Base-by-base conservation (phyloP, 2,888 invertebrate genomes). In the Lasiommata megera region DNA sequence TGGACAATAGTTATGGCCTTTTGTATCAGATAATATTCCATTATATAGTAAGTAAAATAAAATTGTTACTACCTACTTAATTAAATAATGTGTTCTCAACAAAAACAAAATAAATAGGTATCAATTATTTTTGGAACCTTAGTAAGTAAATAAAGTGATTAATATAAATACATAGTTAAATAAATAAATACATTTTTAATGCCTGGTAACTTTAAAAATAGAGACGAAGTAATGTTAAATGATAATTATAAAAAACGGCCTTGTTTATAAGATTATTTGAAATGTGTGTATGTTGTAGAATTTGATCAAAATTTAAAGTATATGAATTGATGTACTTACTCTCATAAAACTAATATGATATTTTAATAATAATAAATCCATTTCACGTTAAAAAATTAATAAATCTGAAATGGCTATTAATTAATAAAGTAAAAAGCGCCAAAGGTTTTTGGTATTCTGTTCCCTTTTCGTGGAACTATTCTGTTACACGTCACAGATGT, bases 1-100 rank as follows among this genome's bases (percentile, higher is more conserved):
- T 38, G 29, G 11, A 41, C 29, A 64, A 64, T 70, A 68, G 68
- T 64, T 65, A 60, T 48, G 59, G 56, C 60, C 58, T 66, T 57
- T 46, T 29, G 36, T 54, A 54, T 48, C 17, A 51, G 46, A 52
- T 57, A 46, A 29, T 31, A 31, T 17, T 44, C 31, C 28, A 14
- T 16, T 14, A 43, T 23, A 3, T 23, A 28, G n/a, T 8, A 31
- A 46, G 12, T 14, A 12, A 34, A 37, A 47, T 47, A 41, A 46
- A 55, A 54, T 53, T 43, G 37, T 47, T 56, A 48, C 50, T 56
- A 62, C 54, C 56, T 55, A 56, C 48, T 43, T n/a, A 60, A 64
- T 60, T 55, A 56, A 52, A 38, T n/a, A 60, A 64, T 60, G 43
- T 58, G 60, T 65, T 60, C 57, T 61, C 40, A 57, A 41, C 17